phyloP scores from a whole-genome alignment of 2,113 vertebrate genomes.

The Gallinago media region DNA sequence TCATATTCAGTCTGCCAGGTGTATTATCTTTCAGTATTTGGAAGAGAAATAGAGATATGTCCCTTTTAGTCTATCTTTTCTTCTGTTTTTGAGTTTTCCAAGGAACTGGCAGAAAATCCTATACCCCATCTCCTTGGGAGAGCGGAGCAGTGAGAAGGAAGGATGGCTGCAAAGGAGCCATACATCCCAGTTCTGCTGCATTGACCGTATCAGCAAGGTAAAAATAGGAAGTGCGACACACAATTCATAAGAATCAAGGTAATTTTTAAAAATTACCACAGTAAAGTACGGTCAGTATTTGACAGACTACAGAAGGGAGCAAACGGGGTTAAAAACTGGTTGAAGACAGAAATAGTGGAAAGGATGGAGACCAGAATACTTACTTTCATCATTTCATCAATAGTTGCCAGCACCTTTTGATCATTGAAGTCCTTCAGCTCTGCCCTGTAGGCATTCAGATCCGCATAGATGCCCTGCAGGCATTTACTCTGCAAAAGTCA shows the following conservation, averaged over 20 bases:
- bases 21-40: not conserved
- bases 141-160: not conserved
- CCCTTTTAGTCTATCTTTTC: accelerated
- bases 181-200: accelerated
- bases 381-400: conserved; percentile 68
- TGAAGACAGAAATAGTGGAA: not conserved
- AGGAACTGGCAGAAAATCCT: not conserved
- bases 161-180: not conserved
- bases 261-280: not conserved
- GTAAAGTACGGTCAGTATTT: not conserved
- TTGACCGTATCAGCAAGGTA: not conserved
- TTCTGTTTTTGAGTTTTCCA: not conserved
- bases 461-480: conserved; percentile 69
- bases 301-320: not conserved
- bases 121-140: not conserved
- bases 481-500: conserved; percentile 60
- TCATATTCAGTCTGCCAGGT: too few species aligned
- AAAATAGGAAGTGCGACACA: not conserved
- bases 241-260: not conserved
- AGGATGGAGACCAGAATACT: not conserved
- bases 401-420: conserved; percentile 27
- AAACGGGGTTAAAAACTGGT: not conserved
- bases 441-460: conserved; percentile 65
- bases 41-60: not conserved
- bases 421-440: conserved; percentile 51